Evolutionary conservation across 2,113 vertebrate species (phyloP).

Genomic region (Brachyistius frenatus): DNA sequence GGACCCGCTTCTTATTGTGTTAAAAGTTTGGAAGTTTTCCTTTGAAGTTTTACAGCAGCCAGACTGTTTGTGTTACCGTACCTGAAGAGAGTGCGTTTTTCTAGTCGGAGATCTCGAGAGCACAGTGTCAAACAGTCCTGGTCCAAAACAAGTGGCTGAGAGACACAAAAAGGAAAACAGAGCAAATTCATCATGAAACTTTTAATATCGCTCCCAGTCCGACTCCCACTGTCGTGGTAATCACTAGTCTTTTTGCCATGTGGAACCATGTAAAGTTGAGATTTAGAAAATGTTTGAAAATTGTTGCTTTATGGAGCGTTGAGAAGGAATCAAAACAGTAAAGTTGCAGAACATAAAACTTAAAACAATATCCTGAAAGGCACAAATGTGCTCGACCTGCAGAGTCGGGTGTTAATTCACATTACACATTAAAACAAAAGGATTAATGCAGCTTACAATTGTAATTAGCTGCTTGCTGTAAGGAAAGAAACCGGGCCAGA

Average conservation of each 20-base stretch:
- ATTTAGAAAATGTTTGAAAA: neutral
- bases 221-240: neutral
- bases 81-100: conserved; percentile 97
- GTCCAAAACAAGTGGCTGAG: conserved; percentile 94
- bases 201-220: neutral
- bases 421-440: too few relatives aligned
- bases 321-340: neutral
- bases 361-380: neutral
- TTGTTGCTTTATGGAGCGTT: neutral
- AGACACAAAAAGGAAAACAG: conserved; percentile 20
- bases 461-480: too few relatives aligned
- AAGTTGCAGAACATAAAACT: neutral
- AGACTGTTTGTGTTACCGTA: conserved; percentile 58
- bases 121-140: conserved; percentile 96
- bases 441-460: too few relatives aligned
- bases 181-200: conserved; percentile 11
- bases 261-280: neutral
- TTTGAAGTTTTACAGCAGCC: neutral
- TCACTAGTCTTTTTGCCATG: neutral
- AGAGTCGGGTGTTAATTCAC: too few relatives aligned
- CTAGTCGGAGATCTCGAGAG: conserved; percentile 93
- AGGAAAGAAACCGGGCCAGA: neutral
- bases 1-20: too few relatives aligned
- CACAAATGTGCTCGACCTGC: too few relatives aligned
- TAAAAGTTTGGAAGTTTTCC: neutral